phyloP scores from a whole-genome alignment of 2,113 vertebrate species.

The Balaeniceps rex region DNA sequence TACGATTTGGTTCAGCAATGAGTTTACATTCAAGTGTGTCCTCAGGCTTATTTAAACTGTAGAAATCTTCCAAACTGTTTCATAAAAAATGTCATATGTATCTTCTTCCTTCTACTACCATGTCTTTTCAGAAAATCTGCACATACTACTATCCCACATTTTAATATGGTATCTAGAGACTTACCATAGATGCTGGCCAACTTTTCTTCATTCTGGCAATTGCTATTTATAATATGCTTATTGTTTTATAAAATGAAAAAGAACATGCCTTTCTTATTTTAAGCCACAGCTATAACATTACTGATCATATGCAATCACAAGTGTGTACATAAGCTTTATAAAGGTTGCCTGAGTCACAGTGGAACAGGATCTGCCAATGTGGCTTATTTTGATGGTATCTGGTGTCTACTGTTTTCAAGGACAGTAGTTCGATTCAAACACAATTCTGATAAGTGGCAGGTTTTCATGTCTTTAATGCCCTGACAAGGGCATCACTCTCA shows the following conservation, averaged over 20 bases:
- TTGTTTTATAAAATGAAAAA: constrained; percentile 12
- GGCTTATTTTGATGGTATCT: constrained; percentile 70
- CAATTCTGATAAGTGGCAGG: constrained; percentile 77
- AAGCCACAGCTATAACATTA: background rate
- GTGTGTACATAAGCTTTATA: background rate
- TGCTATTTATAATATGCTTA: background rate
- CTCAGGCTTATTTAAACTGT: constrained; percentile 17
- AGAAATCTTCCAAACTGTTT: constrained; percentile 9
- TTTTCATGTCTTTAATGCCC: constrained; percentile 77
- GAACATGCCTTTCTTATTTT: constrained; percentile 2
- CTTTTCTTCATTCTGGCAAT: constrained; percentile 13
- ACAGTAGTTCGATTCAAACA: constrained; percentile 77
- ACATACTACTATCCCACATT: background rate
- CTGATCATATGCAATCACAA: background rate
- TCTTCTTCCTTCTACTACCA: background rate
- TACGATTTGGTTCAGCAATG: background rate
- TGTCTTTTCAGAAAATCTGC: background rate
- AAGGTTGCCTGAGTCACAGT: constrained; percentile 35
- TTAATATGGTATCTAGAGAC: background rate
- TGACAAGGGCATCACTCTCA: constrained; percentile 81
- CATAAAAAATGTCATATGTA: background rate
- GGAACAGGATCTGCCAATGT: constrained; percentile 48
- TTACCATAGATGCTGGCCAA: background rate
- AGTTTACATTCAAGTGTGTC: constrained; percentile 13
- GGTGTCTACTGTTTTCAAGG: constrained; percentile 75